Percentiles rank a stretch among this genome's conserved stretches.
Evolutionary conservation across 2,797 vertebrate genomes (phyloP).

Genomic region (Syngnathus acus): DNA sequence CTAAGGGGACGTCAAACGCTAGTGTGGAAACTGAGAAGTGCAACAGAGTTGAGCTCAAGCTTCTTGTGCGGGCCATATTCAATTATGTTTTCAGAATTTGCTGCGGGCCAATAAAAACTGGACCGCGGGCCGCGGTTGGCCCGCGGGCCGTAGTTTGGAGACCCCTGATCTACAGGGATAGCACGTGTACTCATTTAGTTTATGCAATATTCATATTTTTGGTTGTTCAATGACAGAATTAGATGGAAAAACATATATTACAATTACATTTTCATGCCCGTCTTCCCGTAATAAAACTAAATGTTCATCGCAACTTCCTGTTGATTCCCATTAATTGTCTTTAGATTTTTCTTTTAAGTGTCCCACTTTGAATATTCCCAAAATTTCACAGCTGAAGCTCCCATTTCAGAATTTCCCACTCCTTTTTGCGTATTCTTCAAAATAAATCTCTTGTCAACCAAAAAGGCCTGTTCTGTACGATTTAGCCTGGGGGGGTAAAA

Average conservation of each 20-base stretch:
- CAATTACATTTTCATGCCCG: background rate
- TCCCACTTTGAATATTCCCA: background rate
- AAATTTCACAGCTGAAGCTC: background rate
- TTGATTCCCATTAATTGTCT: background rate
- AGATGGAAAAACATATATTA: background rate
- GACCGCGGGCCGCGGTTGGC: no score
- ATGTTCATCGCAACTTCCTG: background rate
- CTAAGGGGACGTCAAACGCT: no score
- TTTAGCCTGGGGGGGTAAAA: background rate
- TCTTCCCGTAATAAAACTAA: background rate
- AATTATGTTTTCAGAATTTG: no score
- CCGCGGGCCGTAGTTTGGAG: no score
- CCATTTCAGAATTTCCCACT: background rate
- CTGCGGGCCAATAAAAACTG: no score
- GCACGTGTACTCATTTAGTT: background rate
- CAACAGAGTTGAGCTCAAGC: no score
- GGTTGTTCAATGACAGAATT: background rate
- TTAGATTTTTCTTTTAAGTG: background rate
- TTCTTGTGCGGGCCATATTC: no score
- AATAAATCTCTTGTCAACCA: conserved; percentile 11
- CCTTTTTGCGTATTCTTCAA: background rate
- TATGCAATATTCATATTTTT: background rate
- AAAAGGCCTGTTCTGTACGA: conserved; percentile 2
- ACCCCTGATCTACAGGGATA: background rate
- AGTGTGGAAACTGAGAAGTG: no score